These are phyloP conservation scores for Tadarida brasiliensis DNA, from an alignment of 2,797 vertebrate genomes.

Conservation along the genomic window DNA sequence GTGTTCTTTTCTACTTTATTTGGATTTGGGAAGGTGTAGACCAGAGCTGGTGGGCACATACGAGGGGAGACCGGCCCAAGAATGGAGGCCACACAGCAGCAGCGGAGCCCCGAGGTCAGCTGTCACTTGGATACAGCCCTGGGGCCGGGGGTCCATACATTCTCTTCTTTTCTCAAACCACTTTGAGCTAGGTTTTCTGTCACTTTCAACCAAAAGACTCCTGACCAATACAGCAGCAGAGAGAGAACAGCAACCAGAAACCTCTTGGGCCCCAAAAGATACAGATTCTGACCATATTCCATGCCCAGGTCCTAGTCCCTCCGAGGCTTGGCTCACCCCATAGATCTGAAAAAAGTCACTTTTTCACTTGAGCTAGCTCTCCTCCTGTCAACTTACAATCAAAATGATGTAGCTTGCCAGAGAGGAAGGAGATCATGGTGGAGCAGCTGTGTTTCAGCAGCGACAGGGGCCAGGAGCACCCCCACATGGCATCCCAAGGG, in stretches of 20 bases:
- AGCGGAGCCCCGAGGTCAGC: background rate
- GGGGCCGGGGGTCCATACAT: background rate
- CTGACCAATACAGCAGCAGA: slow-evolving; percentile 49
- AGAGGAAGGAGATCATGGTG: background rate
- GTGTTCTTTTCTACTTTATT: background rate
- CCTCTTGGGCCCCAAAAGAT: background rate
- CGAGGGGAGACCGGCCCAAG: background rate
- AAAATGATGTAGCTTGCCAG: background rate
- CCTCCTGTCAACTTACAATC: background rate
- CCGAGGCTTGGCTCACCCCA: background rate
- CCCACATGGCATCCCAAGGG: background rate
- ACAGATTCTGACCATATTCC: background rate
- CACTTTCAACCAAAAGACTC: slow-evolving; percentile 30
- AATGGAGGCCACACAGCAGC: background rate
- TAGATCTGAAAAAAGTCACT: background rate
- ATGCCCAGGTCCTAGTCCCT: background rate
- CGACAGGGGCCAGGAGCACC: background rate
- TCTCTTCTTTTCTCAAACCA: background rate
- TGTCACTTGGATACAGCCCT: background rate
- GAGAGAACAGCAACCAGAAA: slow-evolving; percentile 35
- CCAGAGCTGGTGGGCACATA: background rate
- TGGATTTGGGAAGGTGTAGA: background rate
- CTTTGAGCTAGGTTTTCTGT: slow-evolving; percentile 48
- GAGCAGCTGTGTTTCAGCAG: background rate
- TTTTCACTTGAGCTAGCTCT: background rate